Conservation (phyloP, 2,888 invertebrate species). For the Poecilobothrus nobilitatus region DNA sequence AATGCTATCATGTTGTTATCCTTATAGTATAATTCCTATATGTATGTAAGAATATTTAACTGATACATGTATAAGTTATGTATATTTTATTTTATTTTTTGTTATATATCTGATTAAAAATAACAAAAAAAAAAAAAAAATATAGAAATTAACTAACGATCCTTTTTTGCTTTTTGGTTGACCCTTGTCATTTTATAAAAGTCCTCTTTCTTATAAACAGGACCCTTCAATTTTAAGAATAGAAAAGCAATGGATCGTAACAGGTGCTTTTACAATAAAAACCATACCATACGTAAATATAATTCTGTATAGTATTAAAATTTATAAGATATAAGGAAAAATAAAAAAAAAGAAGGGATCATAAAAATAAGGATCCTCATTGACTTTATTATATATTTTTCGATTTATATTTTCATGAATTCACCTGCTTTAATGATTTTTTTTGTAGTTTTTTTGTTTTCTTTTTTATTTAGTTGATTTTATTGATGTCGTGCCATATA, state of each 20-base stretch:
- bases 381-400: neutral
- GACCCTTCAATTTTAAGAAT: neutral
- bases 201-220: neutral
- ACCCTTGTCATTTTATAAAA: conserved; percentile 1
- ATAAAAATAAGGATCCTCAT: neutral
- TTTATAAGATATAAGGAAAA: neutral
- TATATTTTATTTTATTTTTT: no score
- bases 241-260: neutral
- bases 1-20: conserved; percentile 18
- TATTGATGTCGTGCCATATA: no score
- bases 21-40: neutral
- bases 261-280: conserved; percentile 1
- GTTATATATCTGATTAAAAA: no score
- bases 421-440: neutral
- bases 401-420: neutral
- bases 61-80: neutral
- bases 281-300: neutral
- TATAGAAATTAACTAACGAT: conserved; percentile 8
- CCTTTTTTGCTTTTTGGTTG: neutral
- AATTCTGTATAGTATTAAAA: neutral
- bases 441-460: no score
- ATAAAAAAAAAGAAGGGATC: no score
- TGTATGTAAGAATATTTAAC: neutral
- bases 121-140: neutral
- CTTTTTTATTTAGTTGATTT: no score